phyloP scores from a whole-genome alignment of 2,113 vertebrate species.

The Ariopsis seemanni region DNA sequence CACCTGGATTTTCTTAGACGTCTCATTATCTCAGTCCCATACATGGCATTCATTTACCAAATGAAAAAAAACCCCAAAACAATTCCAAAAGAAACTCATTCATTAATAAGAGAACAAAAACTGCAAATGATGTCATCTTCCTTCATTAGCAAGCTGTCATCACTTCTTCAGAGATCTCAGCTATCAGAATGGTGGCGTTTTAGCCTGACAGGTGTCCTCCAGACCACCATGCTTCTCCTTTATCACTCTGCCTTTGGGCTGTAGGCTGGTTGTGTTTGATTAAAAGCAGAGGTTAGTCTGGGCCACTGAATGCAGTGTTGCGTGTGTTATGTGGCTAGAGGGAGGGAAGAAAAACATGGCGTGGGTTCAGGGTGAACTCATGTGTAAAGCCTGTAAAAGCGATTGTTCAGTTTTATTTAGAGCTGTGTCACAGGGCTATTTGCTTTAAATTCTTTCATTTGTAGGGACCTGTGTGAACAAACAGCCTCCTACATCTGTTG shows the following conservation, averaged over 20 bases:
- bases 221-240: slow-evolving; percentile 49
- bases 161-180: slow-evolving; percentile 30
- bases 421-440: background rate
- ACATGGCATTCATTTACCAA: background rate
- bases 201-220: slow-evolving; percentile 46
- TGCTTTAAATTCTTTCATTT: slow-evolving; percentile 4
- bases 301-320: slow-evolving; percentile 43
- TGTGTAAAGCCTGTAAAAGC: background rate
- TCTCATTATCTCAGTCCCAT: background rate
- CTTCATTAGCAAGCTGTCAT: slow-evolving; percentile 38
- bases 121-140: slow-evolving; percentile 34
- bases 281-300: slow-evolving; percentile 39
- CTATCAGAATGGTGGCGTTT: background rate
- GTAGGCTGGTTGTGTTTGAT: slow-evolving; percentile 30
- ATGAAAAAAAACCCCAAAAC: background rate
- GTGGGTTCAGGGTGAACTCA: background rate
- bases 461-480: background rate
- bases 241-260: slow-evolving; percentile 48
- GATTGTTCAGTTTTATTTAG: background rate
- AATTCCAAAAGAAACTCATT: background rate
- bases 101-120: slow-evolving; percentile 13
- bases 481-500: background rate
- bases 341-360: slow-evolving; percentile 3
- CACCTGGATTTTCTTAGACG: slow-evolving; percentile 4
- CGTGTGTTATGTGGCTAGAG: slow-evolving; percentile 19